Conservation (phyloP, 2,888 invertebrate species). For the Pseudanteris insignis region DNA sequence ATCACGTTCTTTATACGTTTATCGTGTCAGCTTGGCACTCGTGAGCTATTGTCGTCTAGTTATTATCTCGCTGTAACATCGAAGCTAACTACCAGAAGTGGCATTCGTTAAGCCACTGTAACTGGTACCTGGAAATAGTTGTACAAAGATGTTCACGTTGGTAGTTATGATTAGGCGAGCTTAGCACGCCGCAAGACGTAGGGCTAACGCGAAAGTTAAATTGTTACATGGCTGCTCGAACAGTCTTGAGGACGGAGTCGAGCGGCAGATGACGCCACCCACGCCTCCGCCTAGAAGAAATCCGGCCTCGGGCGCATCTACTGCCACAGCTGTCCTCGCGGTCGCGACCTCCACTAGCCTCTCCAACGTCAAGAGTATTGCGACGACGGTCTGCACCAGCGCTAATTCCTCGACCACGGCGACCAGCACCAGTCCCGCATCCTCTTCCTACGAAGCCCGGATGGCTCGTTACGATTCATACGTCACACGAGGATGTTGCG, state of each 20-base stretch:
- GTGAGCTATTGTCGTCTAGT: no score
- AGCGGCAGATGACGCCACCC: conserved; percentile 73
- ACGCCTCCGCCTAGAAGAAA: conserved; percentile 71
- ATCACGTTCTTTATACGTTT: no score
- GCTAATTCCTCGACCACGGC: conserved; percentile 56
- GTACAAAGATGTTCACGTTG: conserved; percentile 4
- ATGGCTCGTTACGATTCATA: conserved; percentile 60
- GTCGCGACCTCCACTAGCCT: conserved; percentile 35
- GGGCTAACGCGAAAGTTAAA: conserved; percentile 34
- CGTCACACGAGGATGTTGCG: conserved; percentile 62
- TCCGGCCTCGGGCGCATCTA: conserved; percentile 54
- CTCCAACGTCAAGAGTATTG: conserved; percentile 41
- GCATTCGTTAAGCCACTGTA: conserved; percentile 6
- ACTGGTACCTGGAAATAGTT: conserved; percentile 15
- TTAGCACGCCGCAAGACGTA: not conserved
- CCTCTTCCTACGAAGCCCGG: conserved; percentile 58
- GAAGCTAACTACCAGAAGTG: no score
- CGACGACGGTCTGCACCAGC: conserved; percentile 49
- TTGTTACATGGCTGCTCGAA: conserved; percentile 52
- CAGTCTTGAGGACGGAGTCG: conserved; percentile 72
- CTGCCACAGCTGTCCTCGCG: conserved; percentile 51
- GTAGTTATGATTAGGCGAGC: conserved; percentile 14
- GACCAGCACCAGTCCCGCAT: conserved; percentile 57
- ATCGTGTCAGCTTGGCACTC: no score
- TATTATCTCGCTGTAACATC: no score